Conservation (phyloP, 2,888 invertebrate species). For the Chrysolina americana region DNA sequence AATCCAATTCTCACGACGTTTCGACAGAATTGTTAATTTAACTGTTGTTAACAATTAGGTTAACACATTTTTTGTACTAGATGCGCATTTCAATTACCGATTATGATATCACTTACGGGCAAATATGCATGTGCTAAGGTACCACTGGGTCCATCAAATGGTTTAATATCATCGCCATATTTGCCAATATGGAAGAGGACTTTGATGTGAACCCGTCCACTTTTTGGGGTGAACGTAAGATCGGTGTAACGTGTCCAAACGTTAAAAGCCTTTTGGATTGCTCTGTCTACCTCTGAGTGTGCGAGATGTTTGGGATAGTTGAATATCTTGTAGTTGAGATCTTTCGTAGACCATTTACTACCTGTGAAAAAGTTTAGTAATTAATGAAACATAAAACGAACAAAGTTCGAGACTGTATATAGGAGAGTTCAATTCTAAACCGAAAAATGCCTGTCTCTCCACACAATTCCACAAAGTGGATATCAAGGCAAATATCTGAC, state of each 20-base stretch:
- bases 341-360: slow-evolving; percentile 94
- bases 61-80: too few relatives aligned
- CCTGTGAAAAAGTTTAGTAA: slow-evolving; percentile 71
- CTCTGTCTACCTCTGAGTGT: slow-evolving; percentile 78
- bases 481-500: too few relatives aligned
- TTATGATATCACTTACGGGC: slow-evolving; percentile 75
- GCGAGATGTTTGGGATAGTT: slow-evolving; percentile 86
- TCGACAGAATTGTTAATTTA: too few relatives aligned
- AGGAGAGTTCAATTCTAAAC: too few relatives aligned
- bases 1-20: too few relatives aligned
- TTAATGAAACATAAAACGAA: neutral
- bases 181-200: slow-evolving; percentile 90
- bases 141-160: slow-evolving; percentile 95
- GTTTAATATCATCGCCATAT: slow-evolving; percentile 97
- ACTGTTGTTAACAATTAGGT: too few relatives aligned
- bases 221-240: slow-evolving; percentile 83
- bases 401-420: too few relatives aligned
- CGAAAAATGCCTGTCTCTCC: too few relatives aligned
- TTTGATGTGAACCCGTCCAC: slow-evolving; percentile 87
- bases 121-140: slow-evolving; percentile 98
- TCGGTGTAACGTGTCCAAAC: slow-evolving; percentile 92
- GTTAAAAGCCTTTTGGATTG: slow-evolving; percentile 86
- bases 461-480: too few relatives aligned
- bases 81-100: too few relatives aligned
- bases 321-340: slow-evolving; percentile 89